These are phyloP conservation scores for Microcebus griseorufus DNA, from an alignment of 2,113 vertebrate species.

Conservation along the genomic window DNA sequence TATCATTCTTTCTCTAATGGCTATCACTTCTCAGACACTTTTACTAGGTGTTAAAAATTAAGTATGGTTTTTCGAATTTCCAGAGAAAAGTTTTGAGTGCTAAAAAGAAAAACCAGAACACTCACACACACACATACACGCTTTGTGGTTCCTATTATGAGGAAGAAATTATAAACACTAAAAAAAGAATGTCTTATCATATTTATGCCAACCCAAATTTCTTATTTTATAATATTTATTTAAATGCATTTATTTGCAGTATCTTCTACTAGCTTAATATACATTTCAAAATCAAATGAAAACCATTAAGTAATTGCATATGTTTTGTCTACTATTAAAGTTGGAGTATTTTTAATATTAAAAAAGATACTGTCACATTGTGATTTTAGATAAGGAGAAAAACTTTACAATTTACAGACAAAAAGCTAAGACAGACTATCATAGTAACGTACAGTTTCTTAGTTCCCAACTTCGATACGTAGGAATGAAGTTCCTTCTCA, in stretches of 20 bases:
- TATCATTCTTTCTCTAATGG: constrained; percentile 50
- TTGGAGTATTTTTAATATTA: not conserved
- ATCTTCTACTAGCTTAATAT: not conserved
- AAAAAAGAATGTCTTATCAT: not conserved
- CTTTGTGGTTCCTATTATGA: not conserved
- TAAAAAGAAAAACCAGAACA: not conserved
- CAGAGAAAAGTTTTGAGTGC: not conserved
- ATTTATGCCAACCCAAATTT: not conserved
- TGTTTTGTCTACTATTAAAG: not conserved
- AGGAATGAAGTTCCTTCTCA: not conserved
- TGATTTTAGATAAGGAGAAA: not conserved
- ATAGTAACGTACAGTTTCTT: not conserved
- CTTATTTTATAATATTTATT: not conserved
- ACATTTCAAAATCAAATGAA: not conserved
- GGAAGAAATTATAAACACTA: not conserved
- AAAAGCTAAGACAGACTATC: not conserved
- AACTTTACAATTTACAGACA: not conserved
- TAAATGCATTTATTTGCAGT: not conserved
- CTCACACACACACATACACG: not conserved
- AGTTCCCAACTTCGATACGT: not conserved
- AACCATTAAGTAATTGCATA: not conserved
- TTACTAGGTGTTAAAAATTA: constrained; percentile 45
- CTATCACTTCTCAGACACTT: not conserved
- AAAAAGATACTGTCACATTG: not conserved
- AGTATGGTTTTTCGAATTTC: not conserved